phyloP scores from a whole-genome alignment of 2,113 vertebrate species.

The Neotoma lepida region DNA sequence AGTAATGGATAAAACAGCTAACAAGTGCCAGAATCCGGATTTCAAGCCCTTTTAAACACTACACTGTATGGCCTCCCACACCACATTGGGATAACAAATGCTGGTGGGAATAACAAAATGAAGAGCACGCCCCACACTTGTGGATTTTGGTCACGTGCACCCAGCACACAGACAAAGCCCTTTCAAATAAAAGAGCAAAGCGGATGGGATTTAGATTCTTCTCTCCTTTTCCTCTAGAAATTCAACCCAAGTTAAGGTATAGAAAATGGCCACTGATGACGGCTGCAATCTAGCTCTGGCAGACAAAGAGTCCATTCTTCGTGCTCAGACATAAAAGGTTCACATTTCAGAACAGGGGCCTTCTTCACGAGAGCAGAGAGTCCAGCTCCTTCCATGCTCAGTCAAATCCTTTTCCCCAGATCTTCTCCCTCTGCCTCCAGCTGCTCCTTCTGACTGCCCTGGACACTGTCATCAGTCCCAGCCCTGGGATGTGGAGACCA shows the following conservation, averaged over 20 bases:
- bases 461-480: background rate
- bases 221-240: constrained; percentile 22
- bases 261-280: constrained; percentile 11
- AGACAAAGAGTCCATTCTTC: constrained; percentile 3
- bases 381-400: background rate
- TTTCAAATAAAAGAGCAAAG: constrained; percentile 66
- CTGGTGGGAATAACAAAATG: background rate
- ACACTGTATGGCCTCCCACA: background rate
- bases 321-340: background rate
- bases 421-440: background rate
- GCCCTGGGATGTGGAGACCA: background rate
- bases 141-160: constrained; percentile 60
- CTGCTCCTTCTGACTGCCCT: background rate
- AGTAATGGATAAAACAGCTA: constrained; percentile 8
- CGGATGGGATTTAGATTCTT: constrained; percentile 46
- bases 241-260: constrained; percentile 27
- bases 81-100: background rate
- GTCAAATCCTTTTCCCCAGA: background rate
- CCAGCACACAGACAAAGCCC: constrained; percentile 65
- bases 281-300: background rate
- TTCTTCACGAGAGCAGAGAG: background rate
- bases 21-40: constrained; percentile 22
- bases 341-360: background rate
- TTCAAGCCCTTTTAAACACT: constrained; percentile 16
- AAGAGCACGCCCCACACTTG: background rate